Base-by-base conservation (phyloP, 2,797 vertebrate genomes). In the Sphaeramia orbicularis region DNA sequence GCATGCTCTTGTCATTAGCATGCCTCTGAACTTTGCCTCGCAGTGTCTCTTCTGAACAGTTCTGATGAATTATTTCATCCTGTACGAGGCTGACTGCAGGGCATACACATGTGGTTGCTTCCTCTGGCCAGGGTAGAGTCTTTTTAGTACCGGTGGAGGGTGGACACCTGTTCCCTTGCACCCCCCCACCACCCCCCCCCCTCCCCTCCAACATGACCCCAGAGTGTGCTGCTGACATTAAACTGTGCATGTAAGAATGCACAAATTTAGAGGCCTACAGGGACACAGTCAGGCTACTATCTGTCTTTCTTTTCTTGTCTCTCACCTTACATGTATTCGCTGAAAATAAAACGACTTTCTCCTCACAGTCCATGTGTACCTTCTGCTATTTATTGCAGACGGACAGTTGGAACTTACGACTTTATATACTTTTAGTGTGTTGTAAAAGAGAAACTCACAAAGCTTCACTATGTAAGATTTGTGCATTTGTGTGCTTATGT, bases 41-140 rank as follows among this genome's bases (percentile, higher is more conserved):
- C 86, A 77, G 78, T 67, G 80, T 79, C 90, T 89, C 79, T 73
- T 87, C 90, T 84, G 91, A 92, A 81, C 75, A 83, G 78, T 86
- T 89, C 71, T 87, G 86, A 90, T 89, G 85, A 91, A 91, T 91
- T 81, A 91, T 93, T 91, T 86, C 83, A 87, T 90, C 88, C 85
- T 90, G 85, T 84, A 80, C 37, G 43, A 68, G 73, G 78, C 78
- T 90, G 86, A 88, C 92, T 89, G 87, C 84, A 42, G 91, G 92
- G 93, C 91, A 93, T 87, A 91, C 95, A 95, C 93, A 95, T 94
- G 91, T 90, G 91, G 86, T 84, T 83, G 90, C 92, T 90, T 92
- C 85, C 88, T 91, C 88, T 87, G 90, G 69, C 76, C 90, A 72
- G 86, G 78, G 74, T 64, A 50, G 76, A 86, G 76, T 76, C 79